phyloP scores from a whole-genome alignment of 2,113 vertebrate genomes.

The Gymnorhina tibicen region DNA sequence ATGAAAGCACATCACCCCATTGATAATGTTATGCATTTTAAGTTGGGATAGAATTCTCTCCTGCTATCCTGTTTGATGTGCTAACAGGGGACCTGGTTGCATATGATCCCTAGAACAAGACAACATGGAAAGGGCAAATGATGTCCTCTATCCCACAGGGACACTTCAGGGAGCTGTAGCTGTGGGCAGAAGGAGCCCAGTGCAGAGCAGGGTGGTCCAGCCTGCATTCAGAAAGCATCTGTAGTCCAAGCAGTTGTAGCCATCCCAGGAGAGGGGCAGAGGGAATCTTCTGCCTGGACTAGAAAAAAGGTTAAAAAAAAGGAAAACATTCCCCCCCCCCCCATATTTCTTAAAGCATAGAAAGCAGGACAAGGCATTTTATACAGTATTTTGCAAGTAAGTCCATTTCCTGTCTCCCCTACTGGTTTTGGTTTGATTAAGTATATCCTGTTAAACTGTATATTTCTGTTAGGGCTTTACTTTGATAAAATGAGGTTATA shows the following conservation, averaged over 20 bases:
- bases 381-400: slow-evolving; percentile 74
- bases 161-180: neutral
- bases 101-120: neutral
- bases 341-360: neutral
- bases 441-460: slow-evolving; percentile 80
- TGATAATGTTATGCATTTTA: neutral
- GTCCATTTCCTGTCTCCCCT: slow-evolving; percentile 73
- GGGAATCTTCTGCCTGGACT: neutral
- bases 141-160: neutral
- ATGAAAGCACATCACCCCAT: neutral
- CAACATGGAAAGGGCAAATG: neutral
- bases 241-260: neutral
- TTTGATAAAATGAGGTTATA: slow-evolving; percentile 57
- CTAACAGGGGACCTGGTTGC: neutral
- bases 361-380: slow-evolving; percentile 30
- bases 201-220: neutral
- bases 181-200: neutral
- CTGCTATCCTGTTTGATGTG: neutral
- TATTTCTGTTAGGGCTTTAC: slow-evolving; percentile 75
- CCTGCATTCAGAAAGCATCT: neutral
- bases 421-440: slow-evolving; percentile 83
- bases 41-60: neutral
- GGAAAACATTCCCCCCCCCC: too few species aligned
- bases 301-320: neutral
- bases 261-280: neutral